Conservation (phyloP, 2,888 invertebrate species). For the Anorthoa munda region DNA sequence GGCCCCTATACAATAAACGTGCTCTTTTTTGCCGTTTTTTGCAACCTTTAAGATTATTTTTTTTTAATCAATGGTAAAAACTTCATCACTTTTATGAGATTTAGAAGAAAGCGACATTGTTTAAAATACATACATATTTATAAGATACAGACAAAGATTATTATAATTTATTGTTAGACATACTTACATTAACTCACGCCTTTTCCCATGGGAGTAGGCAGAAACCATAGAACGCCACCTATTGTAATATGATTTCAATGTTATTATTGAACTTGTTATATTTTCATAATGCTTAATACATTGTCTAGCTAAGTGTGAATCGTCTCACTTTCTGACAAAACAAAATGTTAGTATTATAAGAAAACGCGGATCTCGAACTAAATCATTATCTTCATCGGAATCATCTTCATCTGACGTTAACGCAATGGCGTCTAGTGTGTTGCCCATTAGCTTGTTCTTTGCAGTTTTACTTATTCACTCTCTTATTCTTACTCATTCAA, state of each 20-base stretch:
- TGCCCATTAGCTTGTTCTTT: background rate
- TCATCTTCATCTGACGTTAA: background rate
- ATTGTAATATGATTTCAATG: background rate
- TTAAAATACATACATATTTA: background rate
- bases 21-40: too few relatives aligned
- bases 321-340: background rate
- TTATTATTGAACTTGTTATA: background rate
- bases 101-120: background rate
- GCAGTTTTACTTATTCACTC: background rate
- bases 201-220: too few relatives aligned
- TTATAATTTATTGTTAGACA: background rate
- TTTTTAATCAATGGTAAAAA: background rate
- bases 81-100: background rate
- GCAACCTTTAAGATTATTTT: background rate
- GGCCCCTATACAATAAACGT: too few relatives aligned
- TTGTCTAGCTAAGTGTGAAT: too few relatives aligned
- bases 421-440: background rate
- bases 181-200: too few relatives aligned
- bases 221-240: too few relatives aligned
- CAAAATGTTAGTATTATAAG: slow-evolving; percentile 1
- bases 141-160: background rate
- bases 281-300: too few relatives aligned
- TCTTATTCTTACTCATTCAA: too few relatives aligned
- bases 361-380: background rate
- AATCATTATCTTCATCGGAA: background rate